Conservation (phyloP, 53 echinoderm and acorn worm species). For the Zoroaster sp. region DNA sequence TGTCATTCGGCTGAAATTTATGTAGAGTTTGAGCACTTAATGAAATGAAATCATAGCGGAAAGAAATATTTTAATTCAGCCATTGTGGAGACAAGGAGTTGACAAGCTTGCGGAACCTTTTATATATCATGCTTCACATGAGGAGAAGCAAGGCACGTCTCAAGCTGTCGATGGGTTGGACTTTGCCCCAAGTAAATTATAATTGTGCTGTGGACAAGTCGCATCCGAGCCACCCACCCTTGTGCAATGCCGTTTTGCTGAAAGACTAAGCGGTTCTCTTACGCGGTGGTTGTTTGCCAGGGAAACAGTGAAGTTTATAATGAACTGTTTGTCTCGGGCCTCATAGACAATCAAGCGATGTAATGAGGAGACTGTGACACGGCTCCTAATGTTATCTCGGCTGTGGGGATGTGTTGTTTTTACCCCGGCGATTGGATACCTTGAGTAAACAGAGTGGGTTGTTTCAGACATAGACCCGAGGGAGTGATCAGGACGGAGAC, state of each 20-base stretch:
- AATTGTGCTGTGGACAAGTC: background rate
- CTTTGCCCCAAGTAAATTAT: conserved; percentile 17
- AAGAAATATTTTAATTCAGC: background rate
- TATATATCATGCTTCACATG: background rate
- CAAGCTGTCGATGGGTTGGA: background rate
- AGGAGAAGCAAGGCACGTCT: background rate
- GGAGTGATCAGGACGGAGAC: background rate
- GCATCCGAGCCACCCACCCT: background rate
- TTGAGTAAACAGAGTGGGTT: conserved; percentile 20
- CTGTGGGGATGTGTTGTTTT: background rate
- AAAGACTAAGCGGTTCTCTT: background rate
- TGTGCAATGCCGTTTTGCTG: background rate
- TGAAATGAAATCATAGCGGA: too few relatives aligned
- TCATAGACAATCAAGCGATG: background rate
- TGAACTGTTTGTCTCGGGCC: background rate
- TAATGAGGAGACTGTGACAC: background rate
- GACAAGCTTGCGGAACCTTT: too few relatives aligned
- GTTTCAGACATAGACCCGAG: background rate
- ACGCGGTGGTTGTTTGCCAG: background rate
- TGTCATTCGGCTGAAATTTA: too few relatives aligned
- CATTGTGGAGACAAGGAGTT: background rate
- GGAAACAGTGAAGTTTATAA: conserved; percentile 15
- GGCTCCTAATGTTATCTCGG: background rate
- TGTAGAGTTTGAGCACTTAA: too few relatives aligned
- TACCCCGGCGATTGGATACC: conserved; percentile 12